Evolutionary conservation across 1,140 invertebrate genomes (phyloP), one percentile per base, ranked within the genome.

Genomic region (Microplitis demolitor): DNA sequence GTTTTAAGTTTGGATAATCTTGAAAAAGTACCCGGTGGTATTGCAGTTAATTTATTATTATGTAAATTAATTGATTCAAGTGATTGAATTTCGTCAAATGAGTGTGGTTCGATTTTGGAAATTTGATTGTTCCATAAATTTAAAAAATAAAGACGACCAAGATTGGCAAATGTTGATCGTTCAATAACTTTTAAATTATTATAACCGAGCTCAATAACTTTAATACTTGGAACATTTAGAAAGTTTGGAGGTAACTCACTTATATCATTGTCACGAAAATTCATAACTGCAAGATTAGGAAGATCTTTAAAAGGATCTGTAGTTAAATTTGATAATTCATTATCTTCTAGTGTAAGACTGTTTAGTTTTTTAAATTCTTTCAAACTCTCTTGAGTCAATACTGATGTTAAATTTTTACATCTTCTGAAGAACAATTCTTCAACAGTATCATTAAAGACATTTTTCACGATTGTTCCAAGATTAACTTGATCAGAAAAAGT

Each of bases 41-140:
- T 85, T 68, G 87, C 84, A 60, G 87, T 87, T 69, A 93, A 85
- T 56, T 87, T 85, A 78, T 93, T 93, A 8, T 84, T 86, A 76
- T 88, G 90, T 35, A 93, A 78, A 83, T 92, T 91, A 56, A 93
- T 84, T 78, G 89, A 87, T 77, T 88, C 82, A 4, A 93, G 82
- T 4, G 88, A 88, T 33, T 85, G 78, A 11, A 91, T 85, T 34
- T 89, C 89, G 31, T 88, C 85, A 74, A 93, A 92, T 61, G 89
- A 85, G 45, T 89, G 87, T 71, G 88, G 86, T 3, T 89, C 87
- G 9, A 93, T 86, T 82, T 89, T 89, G 11, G 85, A 85, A 56
- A 93, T 80, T 70, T 89, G 88, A 76, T 91, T 93, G 76, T 89
- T 88, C 90, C 90, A 91, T 45, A 92, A 79, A 74, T 91, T 91